These are phyloP conservation scores for Alouatta palliata DNA, from an alignment of 2,113 vertebrate genomes.

Conservation along the genomic window DNA sequence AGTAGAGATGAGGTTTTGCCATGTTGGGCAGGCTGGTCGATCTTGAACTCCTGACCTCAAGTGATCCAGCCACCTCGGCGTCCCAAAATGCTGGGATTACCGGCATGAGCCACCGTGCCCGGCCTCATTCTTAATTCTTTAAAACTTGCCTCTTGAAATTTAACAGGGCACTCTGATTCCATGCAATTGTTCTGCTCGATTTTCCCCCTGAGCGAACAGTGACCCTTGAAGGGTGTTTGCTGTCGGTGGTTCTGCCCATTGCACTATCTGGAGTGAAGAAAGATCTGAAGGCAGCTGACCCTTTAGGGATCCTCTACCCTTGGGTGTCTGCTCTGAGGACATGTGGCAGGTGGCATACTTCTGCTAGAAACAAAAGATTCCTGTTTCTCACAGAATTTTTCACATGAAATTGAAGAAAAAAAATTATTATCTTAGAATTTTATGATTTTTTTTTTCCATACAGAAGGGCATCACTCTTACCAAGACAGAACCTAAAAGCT, in stretches of 20 bases:
- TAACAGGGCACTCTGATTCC: not conserved
- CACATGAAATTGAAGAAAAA: constrained; percentile 51
- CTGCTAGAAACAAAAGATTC: not conserved
- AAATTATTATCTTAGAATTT: constrained; percentile 70
- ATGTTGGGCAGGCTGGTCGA: too few species aligned
- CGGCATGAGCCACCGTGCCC: too few species aligned
- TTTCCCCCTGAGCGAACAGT: constrained; percentile 11
- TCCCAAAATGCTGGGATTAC: too few species aligned
- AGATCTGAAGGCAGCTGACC: not conserved
- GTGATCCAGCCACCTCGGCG: too few species aligned
- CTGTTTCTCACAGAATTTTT: constrained; percentile 53
- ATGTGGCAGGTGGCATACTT: not conserved
- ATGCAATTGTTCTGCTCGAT: not conserved
- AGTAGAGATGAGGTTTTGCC: too few species aligned
- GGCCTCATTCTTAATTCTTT: not conserved
- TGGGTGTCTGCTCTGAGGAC: not conserved
- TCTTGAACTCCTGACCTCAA: too few species aligned
- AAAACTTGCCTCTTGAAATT: not conserved
- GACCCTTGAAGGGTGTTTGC: not conserved
- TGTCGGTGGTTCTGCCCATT: not conserved
- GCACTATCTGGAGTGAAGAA: not conserved
- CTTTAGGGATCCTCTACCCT: not conserved
- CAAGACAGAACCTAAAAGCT: constrained; percentile 74
- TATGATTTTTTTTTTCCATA: constrained; percentile 47
- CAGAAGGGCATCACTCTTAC: constrained; percentile 57